A percentile compares a stretch with the other conserved stretches of the same genome.
Evolutionary conservation across 1,140 invertebrate genomes (phyloP).

Genomic region (Meloidogyne exigua): DNA sequence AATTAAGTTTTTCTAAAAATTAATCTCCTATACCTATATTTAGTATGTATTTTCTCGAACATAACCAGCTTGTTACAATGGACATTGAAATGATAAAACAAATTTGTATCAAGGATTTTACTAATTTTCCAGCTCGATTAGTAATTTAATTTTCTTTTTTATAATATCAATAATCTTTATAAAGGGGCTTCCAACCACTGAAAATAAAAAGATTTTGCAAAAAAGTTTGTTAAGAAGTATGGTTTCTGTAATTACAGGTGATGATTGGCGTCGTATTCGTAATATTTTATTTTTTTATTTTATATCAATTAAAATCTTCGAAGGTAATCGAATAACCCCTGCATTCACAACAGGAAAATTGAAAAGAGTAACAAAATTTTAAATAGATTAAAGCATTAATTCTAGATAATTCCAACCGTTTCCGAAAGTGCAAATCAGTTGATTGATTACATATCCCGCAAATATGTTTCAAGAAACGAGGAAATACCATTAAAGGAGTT

Average conservation of each 20-base stretch:
- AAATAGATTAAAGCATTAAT: background rate
- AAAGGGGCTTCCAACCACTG: background rate
- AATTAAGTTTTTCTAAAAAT: too few species aligned
- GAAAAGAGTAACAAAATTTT: slow-evolving; percentile 17
- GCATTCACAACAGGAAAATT: slow-evolving; percentile 40
- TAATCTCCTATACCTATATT: too few species aligned
- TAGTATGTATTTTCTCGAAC: slow-evolving; percentile 16
- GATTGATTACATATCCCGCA: background rate
- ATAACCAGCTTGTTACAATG: slow-evolving; percentile 22
- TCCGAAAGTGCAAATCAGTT: slow-evolving; percentile 1
- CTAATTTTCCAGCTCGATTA: slow-evolving; percentile 28
- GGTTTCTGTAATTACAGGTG: slow-evolving; percentile 24
- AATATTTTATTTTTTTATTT: background rate
- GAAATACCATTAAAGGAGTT: slow-evolving; percentile 17
- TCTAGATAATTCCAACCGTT: slow-evolving; percentile 20
- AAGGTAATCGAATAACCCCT: slow-evolving; percentile 23
- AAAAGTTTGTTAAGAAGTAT: slow-evolving; percentile 4
- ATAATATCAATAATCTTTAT: background rate
- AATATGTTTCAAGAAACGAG: slow-evolving; percentile 8
- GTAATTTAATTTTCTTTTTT: background rate
- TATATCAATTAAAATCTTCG: too few species aligned
- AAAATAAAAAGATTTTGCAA: slow-evolving; percentile 10
- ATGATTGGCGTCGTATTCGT: slow-evolving; percentile 38
- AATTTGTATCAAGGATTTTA: slow-evolving; percentile 33
- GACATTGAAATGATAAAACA: slow-evolving; percentile 25